Base-by-base conservation (phyloP, 2,888 invertebrate genomes). In the Xanthorhoe spadicearia region DNA sequence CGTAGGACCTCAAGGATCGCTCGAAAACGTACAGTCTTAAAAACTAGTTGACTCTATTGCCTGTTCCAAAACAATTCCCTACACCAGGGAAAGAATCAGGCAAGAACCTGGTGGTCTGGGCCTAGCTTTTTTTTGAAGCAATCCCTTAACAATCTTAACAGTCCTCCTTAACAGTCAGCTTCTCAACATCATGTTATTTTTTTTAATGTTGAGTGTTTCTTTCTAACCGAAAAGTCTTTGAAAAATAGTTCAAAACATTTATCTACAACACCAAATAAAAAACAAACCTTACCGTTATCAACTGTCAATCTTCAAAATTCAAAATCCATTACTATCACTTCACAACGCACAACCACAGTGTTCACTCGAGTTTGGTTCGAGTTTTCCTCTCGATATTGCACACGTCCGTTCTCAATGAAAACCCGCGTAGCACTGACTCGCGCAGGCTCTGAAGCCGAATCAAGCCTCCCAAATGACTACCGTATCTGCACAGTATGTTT, bases 371-470 rank as follows among this genome's bases (percentile, higher is more conserved):
- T 48, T 48, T 7, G 15, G 48, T 48, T 15, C 48, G 48, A 48
- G 48, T 48, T 48, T 48, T 48, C 15, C 17, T 7, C 48, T 13
- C 48, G 17, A 48, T 13, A 17, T 13, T 60, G 53, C 54, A 53
- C 46, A 15, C 70, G 85, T 82, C 81, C 73, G 75, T 64, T 69
- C 81, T 64, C 73, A 68, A 70, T 75, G 74, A 77, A 75, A 66
- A 78, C 76, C 77, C 80, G 80, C 82, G 85, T 81, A 82, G 81
- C 74, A 91, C 91, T 91, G 88, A 82, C 81, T 75, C 88, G 91
- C 91, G 91, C 90, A 90, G 90, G 86, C 91, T 91, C 91, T 85
- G 84, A 85, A 77, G 81, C 82, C 85, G 85, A 85, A 77, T 82
- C 82, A 79, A 78, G 75, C 74, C 75, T 80, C 80, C 77, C 76